Evolutionary conservation across 2,888 invertebrate species (phyloP).

Genomic region (Drosophila multiciliata): DNA sequence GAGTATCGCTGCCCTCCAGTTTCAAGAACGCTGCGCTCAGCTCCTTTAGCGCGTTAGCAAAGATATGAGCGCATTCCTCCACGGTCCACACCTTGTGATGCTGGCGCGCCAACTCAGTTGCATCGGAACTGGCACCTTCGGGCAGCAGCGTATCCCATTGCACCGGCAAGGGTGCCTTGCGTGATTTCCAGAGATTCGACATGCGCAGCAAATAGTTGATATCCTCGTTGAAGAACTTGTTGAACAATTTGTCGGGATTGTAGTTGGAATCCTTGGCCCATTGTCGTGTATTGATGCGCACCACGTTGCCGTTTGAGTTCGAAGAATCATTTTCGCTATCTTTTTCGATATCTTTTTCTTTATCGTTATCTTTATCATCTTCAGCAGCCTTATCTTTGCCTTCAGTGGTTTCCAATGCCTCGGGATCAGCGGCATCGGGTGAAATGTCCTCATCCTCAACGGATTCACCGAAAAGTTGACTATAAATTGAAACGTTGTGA

Average conservation of each 20-base stretch:
- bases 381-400: slow-evolving; percentile 18
- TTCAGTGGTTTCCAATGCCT: slow-evolving; percentile 87
- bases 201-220: slow-evolving; percentile 97
- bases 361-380: slow-evolving; percentile 9
- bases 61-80: slow-evolving; percentile 90
- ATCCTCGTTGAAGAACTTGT: slow-evolving; percentile 97
- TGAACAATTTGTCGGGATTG: slow-evolving; percentile 93
- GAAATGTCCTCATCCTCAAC: slow-evolving; percentile 99
- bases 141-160: slow-evolving; percentile 89
- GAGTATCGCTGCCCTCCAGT: slow-evolving; percentile 84
- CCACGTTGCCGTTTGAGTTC: slow-evolving; percentile 85
- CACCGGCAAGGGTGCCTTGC: slow-evolving; percentile 93
- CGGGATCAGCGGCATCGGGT: slow-evolving; percentile 98
- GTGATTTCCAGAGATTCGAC: slow-evolving; percentile 97
- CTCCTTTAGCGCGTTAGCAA: slow-evolving; percentile 88
- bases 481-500: slow-evolving; percentile 82
- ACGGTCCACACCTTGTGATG: slow-evolving; percentile 93
- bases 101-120: slow-evolving; percentile 85
- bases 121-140: slow-evolving; percentile 22
- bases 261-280: slow-evolving; percentile 96
- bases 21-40: slow-evolving; percentile 88
- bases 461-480: slow-evolving; percentile 98
- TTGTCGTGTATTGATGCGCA: slow-evolving; percentile 90
- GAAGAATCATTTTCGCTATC: slow-evolving; percentile 86
- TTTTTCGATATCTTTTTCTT: slow-evolving; percentile 81